Evolutionary conservation across 2,888 invertebrate genomes (phyloP), one percentile per base, ranked within the genome.

Genomic region (Polydrusus tereticollis): DNA sequence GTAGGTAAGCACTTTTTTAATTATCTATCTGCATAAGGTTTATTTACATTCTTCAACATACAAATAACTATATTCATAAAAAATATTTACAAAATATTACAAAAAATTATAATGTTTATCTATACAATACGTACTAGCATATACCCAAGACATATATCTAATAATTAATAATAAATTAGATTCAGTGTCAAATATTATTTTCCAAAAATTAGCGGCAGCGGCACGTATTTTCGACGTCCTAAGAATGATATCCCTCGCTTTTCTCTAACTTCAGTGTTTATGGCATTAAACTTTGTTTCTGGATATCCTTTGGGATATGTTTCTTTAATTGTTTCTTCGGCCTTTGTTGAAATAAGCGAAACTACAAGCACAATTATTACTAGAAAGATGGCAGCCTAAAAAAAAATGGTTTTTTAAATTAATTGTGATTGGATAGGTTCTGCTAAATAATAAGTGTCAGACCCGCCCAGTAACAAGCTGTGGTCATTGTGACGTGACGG

Each of bases 191-290:
- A 10, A 45, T 36, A n/a, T 47, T 23, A 47, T 21, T 47, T 47
- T 21, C 47, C 47, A 47, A 47, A 47, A 10, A 45, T 45, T 36
- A 68, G n/a, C 1, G 68, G 68, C n/a, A 68, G 10, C 0, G 68
- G 68, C 12, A 68, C 68, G 23, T 45, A 68, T 68, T 60, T 68
- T 38, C 68, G 45, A 21, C 68, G 55, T 38, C 68, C 68, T 26
- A 68, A 38, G 23, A 68, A 68, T 38, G 68, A 67, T 1, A 60
- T 16, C 12, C 38, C 47, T 50, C 68, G 43, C 21, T 47, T 68
- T 45, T 29, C 33, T 45, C 63, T 63, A 26, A 33, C 16, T 8
- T 18, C 3, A 33, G 3, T 10, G 12, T 47, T 47, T 23, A 21
- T 10, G 5, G n/a, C 4, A 10, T 21, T 38, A 4, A n/a, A n/a